phyloP scores from a whole-genome alignment of 2,888 invertebrate genomes.

The Plusia festucae region DNA sequence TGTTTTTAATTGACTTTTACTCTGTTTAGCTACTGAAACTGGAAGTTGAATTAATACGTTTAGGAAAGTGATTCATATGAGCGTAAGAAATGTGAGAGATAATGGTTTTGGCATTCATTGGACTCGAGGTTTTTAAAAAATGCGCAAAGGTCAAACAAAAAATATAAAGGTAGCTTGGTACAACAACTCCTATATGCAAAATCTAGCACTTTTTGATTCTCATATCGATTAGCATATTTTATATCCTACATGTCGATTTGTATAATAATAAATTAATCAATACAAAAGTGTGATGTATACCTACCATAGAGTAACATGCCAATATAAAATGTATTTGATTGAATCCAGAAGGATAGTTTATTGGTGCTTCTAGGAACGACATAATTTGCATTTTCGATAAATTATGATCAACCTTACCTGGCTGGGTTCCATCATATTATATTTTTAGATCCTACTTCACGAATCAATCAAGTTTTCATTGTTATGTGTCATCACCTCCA shows the following conservation, averaged over 20 bases:
- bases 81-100: no score
- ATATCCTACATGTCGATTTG: slow-evolving; percentile 29
- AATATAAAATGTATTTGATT: slow-evolving; percentile 30
- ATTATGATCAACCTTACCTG: slow-evolving; percentile 5
- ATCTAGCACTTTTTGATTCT: slow-evolving; percentile 19
- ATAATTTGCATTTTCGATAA: slow-evolving; percentile 34
- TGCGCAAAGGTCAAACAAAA: slow-evolving; percentile 11
- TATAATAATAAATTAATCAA: slow-evolving; percentile 11
- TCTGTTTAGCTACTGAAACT: slow-evolving; percentile 1
- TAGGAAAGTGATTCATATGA: background rate
- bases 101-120: background rate
- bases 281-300: slow-evolving; percentile 34
- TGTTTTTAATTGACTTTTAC: background rate
- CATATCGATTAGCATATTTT: slow-evolving; percentile 44
- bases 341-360: slow-evolving; percentile 14
- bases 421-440: slow-evolving; percentile 3
- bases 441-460: slow-evolving; percentile 27
- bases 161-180: slow-evolving; percentile 28
- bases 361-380: slow-evolving; percentile 25
- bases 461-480: slow-evolving; percentile 47
- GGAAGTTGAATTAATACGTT: background rate
- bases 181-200: slow-evolving; percentile 26
- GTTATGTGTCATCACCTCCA: slow-evolving; percentile 22
- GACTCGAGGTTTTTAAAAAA: background rate
- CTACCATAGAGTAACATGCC: slow-evolving; percentile 18